phyloP scores from a whole-genome alignment of 2,113 vertebrate genomes.

The Zosterops lateralis region DNA sequence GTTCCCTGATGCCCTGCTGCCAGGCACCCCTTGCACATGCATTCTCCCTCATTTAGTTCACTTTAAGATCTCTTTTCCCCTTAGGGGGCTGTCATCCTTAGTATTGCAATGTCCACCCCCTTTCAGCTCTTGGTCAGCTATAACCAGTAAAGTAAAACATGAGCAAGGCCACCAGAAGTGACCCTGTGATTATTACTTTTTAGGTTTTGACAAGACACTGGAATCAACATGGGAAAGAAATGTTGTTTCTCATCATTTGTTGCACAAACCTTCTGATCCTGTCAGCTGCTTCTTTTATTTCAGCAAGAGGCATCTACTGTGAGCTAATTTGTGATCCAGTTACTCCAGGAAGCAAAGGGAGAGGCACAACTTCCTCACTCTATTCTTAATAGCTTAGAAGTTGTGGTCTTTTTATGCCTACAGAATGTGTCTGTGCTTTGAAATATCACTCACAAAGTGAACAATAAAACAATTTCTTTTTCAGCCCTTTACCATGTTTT shows the following conservation, averaged over 20 bases:
- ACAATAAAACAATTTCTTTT: background rate
- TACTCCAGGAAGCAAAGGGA: background rate
- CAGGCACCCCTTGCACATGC: rapidly evolving
- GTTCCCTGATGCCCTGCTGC: background rate
- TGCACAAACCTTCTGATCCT: background rate
- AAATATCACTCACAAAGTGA: background rate
- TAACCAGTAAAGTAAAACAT: background rate
- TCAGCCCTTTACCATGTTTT: background rate
- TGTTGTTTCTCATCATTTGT: background rate
- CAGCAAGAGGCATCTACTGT: background rate
- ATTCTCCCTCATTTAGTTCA: background rate
- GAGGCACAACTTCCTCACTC: background rate
- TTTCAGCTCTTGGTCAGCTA: background rate
- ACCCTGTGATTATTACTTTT: background rate
- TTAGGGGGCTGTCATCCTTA: background rate
- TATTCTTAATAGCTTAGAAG: background rate
- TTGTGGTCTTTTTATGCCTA: rapidly evolving
- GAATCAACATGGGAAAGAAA: background rate
- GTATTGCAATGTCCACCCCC: background rate
- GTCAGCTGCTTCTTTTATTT: background rate
- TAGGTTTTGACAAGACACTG: background rate
- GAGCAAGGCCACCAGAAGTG: background rate
- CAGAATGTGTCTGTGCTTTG: background rate
- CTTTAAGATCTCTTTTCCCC: background rate
- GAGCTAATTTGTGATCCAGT: background rate